Evolutionary conservation across 2,113 vertebrate genomes (phyloP).

Genomic region (Epinephelus moara): DNA sequence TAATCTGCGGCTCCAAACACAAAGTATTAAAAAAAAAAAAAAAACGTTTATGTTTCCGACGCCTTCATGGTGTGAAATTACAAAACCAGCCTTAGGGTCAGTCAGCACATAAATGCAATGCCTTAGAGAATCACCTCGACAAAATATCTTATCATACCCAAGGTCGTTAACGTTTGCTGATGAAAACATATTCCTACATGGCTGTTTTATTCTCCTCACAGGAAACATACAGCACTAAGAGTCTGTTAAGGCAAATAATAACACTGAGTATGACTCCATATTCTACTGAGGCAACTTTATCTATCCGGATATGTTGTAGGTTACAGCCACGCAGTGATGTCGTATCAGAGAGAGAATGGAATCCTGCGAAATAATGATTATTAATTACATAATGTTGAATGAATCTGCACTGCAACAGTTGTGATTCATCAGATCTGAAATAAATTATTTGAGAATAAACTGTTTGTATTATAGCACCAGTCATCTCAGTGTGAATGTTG

Average conservation of each 20-base stretch:
- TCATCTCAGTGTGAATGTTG: no score
- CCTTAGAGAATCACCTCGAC: not conserved
- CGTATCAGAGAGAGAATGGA: not conserved
- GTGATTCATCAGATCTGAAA: no score
- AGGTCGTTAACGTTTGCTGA: not conserved
- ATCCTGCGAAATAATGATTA: no score
- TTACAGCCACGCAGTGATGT: not conserved
- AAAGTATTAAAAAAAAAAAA: not conserved
- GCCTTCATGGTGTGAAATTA: not conserved
- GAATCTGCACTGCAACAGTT: no score
- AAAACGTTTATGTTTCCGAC: not conserved
- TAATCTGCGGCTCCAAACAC: slow-evolving; percentile 1
- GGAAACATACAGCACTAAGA: not conserved
- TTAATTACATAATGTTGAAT: no score
- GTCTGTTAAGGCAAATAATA: not conserved
- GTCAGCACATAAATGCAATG: not conserved
- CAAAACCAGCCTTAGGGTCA: not conserved
- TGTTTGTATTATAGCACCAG: no score
- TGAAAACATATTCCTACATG: not conserved
- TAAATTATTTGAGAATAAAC: no score
- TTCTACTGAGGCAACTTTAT: not conserved
- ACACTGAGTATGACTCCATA: not conserved
- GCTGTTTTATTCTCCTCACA: slow-evolving; percentile 4
- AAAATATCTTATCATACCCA: not conserved
- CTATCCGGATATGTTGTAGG: not conserved